Conservation (phyloP, 2,888 invertebrate genomes). For the Anorthoa munda region DNA sequence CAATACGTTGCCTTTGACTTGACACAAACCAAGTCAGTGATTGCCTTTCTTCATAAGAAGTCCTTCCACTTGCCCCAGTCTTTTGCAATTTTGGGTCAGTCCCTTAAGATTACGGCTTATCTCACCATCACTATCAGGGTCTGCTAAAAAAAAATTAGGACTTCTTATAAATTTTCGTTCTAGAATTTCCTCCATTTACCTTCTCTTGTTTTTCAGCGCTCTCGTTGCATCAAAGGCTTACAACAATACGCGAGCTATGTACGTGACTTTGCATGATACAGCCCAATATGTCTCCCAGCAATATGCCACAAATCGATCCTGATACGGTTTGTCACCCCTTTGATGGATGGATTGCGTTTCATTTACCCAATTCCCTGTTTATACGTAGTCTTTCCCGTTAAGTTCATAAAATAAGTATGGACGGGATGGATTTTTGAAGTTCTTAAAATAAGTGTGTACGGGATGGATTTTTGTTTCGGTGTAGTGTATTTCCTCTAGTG, state of each 20-base stretch:
- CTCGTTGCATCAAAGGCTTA: constrained; percentile 24
- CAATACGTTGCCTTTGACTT: neutral
- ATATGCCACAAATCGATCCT: constrained; percentile 73
- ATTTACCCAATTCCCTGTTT: constrained; percentile 71
- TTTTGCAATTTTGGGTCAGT: no score
- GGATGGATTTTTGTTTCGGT: constrained; percentile 11
- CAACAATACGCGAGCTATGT: constrained; percentile 50
- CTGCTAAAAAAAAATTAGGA: no score
- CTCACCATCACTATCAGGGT: no score
- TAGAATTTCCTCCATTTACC: neutral
- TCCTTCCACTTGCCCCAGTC: no score
- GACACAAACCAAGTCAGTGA: no score
- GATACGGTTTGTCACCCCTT: constrained; percentile 67
- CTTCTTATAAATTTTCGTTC: no score
- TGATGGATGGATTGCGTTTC: constrained; percentile 76
- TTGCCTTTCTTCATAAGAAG: no score
- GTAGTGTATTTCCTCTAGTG: neutral
- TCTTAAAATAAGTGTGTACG: constrained; percentile 36
- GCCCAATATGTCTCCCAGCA: constrained; percentile 71
- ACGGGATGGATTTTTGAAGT: constrained; percentile 14
- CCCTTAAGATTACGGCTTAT: no score
- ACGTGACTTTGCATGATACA: constrained; percentile 78
- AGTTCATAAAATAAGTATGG: constrained; percentile 37
- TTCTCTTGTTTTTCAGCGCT: constrained; percentile 2
- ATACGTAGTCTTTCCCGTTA: constrained; percentile 56